Conservation (phyloP, 2,797 vertebrate genomes). For the Lemur catta region DNA sequence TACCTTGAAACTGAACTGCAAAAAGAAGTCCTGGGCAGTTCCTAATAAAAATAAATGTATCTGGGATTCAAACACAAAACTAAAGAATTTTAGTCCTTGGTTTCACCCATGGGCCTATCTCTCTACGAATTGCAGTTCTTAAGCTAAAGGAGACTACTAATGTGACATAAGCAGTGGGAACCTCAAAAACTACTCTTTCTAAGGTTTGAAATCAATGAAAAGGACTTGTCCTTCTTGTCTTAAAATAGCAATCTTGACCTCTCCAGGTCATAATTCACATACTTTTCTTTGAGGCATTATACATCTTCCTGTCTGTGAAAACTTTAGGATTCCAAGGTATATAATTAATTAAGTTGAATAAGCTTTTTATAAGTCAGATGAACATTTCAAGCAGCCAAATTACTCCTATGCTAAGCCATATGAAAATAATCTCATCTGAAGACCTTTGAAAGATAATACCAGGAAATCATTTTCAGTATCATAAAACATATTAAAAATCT, state of each 20-base stretch:
- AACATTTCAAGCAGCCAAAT: not conserved
- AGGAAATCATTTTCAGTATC: not conserved
- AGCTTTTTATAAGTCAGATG: not conserved
- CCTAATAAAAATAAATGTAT: not conserved
- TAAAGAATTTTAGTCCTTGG: not conserved
- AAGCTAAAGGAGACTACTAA: not conserved
- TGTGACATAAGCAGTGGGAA: not conserved
- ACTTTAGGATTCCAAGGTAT: not conserved
- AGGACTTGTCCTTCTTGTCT: not conserved
- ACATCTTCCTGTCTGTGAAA: not conserved
- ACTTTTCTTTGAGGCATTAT: not conserved
- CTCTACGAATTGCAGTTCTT: not conserved
- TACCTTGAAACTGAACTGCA: not conserved
- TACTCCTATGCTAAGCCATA: not conserved
- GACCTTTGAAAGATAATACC: not conserved
- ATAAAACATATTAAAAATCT: not conserved
- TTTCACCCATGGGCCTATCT: not conserved
- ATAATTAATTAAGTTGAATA: constrained; percentile 5
- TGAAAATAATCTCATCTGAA: not conserved
- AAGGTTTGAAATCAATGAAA: not conserved
- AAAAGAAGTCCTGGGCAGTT: not conserved
- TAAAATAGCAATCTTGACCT: not conserved
- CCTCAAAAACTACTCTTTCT: not conserved
- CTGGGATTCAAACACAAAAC: not conserved
- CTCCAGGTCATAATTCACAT: not conserved